These are phyloP conservation scores for Drosophila multiciliata DNA, from an alignment of 2,888 invertebrate species.

Conservation along the genomic window DNA sequence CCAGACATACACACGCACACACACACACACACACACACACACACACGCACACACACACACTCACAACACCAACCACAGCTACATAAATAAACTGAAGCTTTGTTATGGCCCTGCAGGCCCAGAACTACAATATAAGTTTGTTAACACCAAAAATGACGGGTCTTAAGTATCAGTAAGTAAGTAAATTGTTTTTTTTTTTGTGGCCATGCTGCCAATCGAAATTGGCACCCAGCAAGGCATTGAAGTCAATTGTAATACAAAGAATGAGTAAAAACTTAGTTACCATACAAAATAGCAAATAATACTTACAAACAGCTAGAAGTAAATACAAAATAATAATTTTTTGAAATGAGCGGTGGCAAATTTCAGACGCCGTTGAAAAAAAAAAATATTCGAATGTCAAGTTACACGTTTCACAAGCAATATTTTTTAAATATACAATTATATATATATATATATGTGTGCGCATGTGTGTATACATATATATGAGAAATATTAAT, in stretches of 20 bases:
- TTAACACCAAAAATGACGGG: constrained; percentile 69
- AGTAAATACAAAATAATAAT: constrained; percentile 24
- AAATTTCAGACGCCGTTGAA: constrained; percentile 26
- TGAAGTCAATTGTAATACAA: constrained; percentile 67
- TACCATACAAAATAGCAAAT: constrained; percentile 13
- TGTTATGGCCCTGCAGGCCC: constrained; percentile 37
- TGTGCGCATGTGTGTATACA: constrained; percentile 35
- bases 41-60: constrained; percentile 14
- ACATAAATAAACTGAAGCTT: constrained; percentile 30
- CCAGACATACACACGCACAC: constrained; percentile 9
- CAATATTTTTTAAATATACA: constrained; percentile 73
- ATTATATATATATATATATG: constrained; percentile 32
- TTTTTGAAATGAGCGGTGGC: constrained; percentile 29
- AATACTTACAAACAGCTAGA: constrained; percentile 26
- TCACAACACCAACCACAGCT: constrained; percentile 17
- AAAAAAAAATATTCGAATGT: constrained; percentile 61
- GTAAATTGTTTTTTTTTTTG: constrained; percentile 53
- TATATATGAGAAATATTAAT: constrained; percentile 25
- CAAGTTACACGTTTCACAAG: constrained; percentile 78
- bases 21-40: constrained; percentile 1
- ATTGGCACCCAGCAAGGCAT: constrained; percentile 43
- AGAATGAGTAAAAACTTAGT: constrained; percentile 21
- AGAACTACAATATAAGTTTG: constrained; percentile 49
- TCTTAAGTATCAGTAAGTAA: constrained; percentile 61
- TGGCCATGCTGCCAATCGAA: constrained; percentile 29